Conservation (phyloP, 2,888 invertebrate species). For the Ceraclea dissimilis region DNA sequence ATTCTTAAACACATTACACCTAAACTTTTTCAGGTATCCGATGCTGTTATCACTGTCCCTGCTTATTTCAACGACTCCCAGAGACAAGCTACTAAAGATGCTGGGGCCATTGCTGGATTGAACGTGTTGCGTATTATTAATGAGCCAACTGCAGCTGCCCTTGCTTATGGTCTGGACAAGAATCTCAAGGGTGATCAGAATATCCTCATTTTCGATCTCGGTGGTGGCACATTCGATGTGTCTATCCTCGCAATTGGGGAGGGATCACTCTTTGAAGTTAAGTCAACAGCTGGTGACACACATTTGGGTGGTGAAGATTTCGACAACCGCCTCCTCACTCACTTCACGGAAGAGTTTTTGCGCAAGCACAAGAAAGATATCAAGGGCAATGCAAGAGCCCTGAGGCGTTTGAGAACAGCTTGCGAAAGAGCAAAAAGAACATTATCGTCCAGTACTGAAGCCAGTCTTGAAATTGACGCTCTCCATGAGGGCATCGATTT, state of each 20-base stretch:
- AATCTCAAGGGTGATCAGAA: constrained; percentile 66
- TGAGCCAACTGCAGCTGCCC: constrained; percentile 83
- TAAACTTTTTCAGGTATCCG: constrained; percentile 41
- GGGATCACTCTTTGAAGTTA: constrained; percentile 73
- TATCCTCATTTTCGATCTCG: constrained; percentile 68
- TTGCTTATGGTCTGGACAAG: constrained; percentile 78
- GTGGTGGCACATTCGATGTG: constrained; percentile 90
- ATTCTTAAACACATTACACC: too few species aligned
- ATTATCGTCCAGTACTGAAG: constrained; percentile 68
- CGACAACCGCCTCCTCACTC: constrained; percentile 70
- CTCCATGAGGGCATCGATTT: constrained; percentile 85
- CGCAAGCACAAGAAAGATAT: constrained; percentile 65
- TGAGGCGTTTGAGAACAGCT: constrained; percentile 77
- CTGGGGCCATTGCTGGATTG: constrained; percentile 75
- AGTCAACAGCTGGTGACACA: constrained; percentile 74
- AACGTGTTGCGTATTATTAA: constrained; percentile 86
- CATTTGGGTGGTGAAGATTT: constrained; percentile 76
- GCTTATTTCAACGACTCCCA: constrained; percentile 80
- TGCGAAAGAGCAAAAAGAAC: constrained; percentile 77
- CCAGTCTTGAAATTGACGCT: constrained; percentile 82
- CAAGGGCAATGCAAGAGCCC: constrained; percentile 62
- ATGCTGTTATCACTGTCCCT: constrained; percentile 78
- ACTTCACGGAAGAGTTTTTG: constrained; percentile 73
- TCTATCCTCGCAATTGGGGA: constrained; percentile 85
- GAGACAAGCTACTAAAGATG: constrained; percentile 83